Percentiles rank a stretch among this genome's conserved stretches.
phyloP scores from a whole-genome alignment of 2,113 vertebrate species.

The Notarius quadriscutis region DNA sequence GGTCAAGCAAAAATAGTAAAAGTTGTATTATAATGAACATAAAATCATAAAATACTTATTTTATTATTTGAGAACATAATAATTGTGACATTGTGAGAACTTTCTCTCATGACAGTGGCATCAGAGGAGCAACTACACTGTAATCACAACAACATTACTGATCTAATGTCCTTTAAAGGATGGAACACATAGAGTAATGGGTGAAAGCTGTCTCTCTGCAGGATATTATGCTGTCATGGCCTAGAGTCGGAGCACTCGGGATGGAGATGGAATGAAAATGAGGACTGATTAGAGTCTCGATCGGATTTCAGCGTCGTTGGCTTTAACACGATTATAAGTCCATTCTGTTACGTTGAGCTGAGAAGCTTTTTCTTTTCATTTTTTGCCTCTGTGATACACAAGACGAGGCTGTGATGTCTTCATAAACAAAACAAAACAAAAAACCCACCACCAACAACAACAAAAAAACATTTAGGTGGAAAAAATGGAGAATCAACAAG shows the following conservation, averaged over 20 bases:
- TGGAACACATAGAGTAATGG: background rate
- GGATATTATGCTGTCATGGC: background rate
- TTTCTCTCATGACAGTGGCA: background rate
- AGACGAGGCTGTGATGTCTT: background rate
- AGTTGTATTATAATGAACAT: too few relatives aligned
- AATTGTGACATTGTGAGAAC: background rate
- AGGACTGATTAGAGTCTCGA: constrained; percentile 50
- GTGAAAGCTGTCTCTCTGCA: background rate
- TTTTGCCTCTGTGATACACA: constrained; percentile 35
- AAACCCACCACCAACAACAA: too few relatives aligned
- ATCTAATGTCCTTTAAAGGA: background rate
- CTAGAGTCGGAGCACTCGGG: background rate
- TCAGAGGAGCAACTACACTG: background rate
- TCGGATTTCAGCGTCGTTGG: constrained; percentile 56
- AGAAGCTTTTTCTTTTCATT: constrained; percentile 31
- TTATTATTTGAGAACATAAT: background rate
- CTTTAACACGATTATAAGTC: constrained; percentile 65
- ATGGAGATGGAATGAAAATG: constrained; percentile 37
- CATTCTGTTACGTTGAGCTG: constrained; percentile 51
- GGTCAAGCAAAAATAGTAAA: too few relatives aligned
- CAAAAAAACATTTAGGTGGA: too few relatives aligned
- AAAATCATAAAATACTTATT: too few relatives aligned
- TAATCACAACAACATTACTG: background rate
- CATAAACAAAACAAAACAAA: too few relatives aligned
- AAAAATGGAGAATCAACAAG: too few relatives aligned